Evolutionary conservation across 2,113 vertebrate genomes (phyloP).

Genomic region (Chloropsis hardwickii): DNA sequence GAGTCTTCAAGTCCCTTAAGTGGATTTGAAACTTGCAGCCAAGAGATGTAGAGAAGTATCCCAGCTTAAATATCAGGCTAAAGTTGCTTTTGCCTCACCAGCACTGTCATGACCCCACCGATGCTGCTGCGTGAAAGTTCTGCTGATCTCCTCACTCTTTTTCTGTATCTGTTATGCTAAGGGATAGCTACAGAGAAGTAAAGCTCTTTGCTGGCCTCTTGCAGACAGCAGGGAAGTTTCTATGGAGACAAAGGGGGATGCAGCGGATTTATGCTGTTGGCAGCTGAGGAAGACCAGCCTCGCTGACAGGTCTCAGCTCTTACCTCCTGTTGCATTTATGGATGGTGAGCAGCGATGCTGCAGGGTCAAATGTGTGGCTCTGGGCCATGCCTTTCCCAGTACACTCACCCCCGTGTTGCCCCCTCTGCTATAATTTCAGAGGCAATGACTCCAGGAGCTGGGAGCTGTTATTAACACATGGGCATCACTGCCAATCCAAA

Average conservation of each 20-base stretch:
- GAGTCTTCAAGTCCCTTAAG: slow-evolving; percentile 39
- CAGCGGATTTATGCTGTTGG: accelerated
- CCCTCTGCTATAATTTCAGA: accelerated
- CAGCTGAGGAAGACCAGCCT: background rate
- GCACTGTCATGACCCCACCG: background rate
- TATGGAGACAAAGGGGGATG: background rate
- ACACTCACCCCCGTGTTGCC: accelerated
- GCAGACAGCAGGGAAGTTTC: background rate
- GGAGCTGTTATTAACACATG: background rate
- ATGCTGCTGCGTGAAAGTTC: accelerated
- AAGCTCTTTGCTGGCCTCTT: background rate
- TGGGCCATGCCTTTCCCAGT: background rate
- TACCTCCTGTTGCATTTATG: background rate
- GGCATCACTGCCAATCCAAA: background rate
- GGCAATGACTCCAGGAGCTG: accelerated
- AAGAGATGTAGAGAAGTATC: background rate
- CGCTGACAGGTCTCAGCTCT: accelerated
- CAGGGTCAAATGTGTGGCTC: accelerated
- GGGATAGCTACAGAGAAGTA: background rate
- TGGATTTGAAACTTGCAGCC: slow-evolving; percentile 23
- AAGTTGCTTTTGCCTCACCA: background rate
- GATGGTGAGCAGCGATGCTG: background rate
- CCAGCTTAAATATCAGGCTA: background rate
- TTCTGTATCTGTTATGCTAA: background rate
- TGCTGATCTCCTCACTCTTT: background rate